Conservation (phyloP, 2,888 invertebrate genomes). For the Apodemia mormo region DNA sequence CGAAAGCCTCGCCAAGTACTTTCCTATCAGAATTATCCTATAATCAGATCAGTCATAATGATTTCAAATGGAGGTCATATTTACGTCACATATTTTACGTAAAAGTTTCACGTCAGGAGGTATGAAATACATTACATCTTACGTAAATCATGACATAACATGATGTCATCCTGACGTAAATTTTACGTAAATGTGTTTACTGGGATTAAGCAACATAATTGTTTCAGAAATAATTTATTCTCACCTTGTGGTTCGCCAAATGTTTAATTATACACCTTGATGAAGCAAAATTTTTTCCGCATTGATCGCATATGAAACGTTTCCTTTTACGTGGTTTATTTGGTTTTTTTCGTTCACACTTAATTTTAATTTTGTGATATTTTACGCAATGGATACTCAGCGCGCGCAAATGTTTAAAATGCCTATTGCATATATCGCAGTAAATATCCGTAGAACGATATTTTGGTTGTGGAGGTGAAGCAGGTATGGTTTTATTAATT, state of each 20-base stretch:
- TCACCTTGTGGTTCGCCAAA: conserved; percentile 48
- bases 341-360: conserved; percentile 16
- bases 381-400: conserved; percentile 52
- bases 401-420: conserved; percentile 42
- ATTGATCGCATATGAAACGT: conserved; percentile 47
- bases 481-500: conserved; percentile 16
- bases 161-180: not conserved
- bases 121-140: not conserved
- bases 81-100: not conserved
- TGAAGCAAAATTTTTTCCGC: conserved; percentile 44
- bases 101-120: conserved; percentile 1
- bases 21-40: too few species aligned
- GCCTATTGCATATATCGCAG: conserved; percentile 57
- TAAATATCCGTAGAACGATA: conserved; percentile 49
- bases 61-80: not conserved
- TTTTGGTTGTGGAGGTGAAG: conserved; percentile 24
- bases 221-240: not conserved
- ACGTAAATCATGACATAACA: not conserved
- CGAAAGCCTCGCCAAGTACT: too few species aligned
- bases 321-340: conserved; percentile 27
- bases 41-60: not conserved
- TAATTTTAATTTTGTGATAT: conserved; percentile 47
- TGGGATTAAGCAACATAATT: not conserved
- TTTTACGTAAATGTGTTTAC: not conserved
- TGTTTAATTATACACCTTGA: conserved; percentile 45